Conservation (phyloP, 2,113 vertebrate species). For the Beaufortia kweichowensis region DNA sequence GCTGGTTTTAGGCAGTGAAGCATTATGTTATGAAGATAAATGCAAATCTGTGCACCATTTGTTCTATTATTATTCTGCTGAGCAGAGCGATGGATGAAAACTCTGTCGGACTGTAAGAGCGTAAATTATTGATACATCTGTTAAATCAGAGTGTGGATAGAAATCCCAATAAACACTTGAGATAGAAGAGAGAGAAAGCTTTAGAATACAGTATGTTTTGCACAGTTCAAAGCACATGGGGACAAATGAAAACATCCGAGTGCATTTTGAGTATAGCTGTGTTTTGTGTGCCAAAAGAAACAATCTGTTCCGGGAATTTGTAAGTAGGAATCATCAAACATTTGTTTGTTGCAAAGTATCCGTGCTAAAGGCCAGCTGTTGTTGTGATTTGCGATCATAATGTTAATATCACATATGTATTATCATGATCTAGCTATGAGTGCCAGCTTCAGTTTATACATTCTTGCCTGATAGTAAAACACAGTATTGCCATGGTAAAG, state of each 20-base stretch:
- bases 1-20: conserved; percentile 1
- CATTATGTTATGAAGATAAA: conserved; percentile 23
- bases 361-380: too few species aligned
- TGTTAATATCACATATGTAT: too few species aligned
- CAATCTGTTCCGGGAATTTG: not conserved
- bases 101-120: conserved; percentile 19
- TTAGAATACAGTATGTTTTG: not conserved
- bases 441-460: not conserved
- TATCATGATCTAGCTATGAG: not conserved
- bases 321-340: not conserved
- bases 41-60: not conserved
- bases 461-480: too few species aligned
- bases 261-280: not conserved
- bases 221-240: not conserved
- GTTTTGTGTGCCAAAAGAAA: not conserved
- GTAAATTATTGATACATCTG: conserved; percentile 69
- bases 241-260: not conserved
- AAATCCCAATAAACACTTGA: conserved; percentile 63
- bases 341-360: not conserved
- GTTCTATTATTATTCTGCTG: conserved; percentile 41
- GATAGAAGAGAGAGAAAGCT: not conserved
- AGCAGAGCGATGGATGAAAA: conserved; percentile 33
- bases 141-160: conserved; percentile 53
- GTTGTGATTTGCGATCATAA: too few species aligned
- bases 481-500: too few species aligned